These are phyloP conservation scores for Zygogramma bicolorata DNA, from an alignment of 2,888 invertebrate genomes.

Conservation along the genomic window DNA sequence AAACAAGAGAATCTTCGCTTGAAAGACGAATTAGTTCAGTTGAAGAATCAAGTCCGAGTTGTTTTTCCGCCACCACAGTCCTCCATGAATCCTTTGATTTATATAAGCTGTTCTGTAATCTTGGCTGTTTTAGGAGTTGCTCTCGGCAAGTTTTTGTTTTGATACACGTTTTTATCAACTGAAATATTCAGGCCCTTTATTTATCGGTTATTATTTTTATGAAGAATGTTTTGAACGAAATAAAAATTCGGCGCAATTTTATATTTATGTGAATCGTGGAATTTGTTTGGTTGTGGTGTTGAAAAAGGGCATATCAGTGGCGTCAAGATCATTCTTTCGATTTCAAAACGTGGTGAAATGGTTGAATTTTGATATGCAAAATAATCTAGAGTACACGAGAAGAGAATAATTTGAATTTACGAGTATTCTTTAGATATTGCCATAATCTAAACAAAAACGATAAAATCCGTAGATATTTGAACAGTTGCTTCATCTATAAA, in stretches of 20 bases:
- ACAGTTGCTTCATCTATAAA: no score
- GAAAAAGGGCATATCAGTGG: no score
- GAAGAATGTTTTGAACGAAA: neutral
- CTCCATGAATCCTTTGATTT: slow-evolving; percentile 71
- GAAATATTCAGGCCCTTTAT: slow-evolving; percentile 2
- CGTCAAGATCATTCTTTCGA: no score
- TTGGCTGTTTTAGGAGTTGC: slow-evolving; percentile 80
- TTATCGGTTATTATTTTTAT: neutral
- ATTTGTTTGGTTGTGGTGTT: no score
- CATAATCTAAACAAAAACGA: no score
- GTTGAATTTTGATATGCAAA: no score
- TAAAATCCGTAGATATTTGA: no score
- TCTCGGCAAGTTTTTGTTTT: slow-evolving; percentile 85
- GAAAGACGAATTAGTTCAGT: slow-evolving; percentile 78
- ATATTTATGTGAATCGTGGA: no score
- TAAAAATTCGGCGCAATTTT: neutral
- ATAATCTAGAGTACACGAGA: no score
- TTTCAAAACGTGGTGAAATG: no score
- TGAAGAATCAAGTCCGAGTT: slow-evolving; percentile 68
- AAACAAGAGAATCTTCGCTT: slow-evolving; percentile 88
- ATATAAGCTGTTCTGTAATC: slow-evolving; percentile 75
- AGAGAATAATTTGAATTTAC: no score
- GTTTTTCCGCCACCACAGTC: slow-evolving; percentile 72
- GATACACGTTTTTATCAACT: slow-evolving; percentile 61
- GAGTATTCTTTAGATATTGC: no score